These are phyloP conservation scores for Lasioglossum oenotherae DNA, from an alignment of 2,888 invertebrate species.

Conservation along the genomic window DNA sequence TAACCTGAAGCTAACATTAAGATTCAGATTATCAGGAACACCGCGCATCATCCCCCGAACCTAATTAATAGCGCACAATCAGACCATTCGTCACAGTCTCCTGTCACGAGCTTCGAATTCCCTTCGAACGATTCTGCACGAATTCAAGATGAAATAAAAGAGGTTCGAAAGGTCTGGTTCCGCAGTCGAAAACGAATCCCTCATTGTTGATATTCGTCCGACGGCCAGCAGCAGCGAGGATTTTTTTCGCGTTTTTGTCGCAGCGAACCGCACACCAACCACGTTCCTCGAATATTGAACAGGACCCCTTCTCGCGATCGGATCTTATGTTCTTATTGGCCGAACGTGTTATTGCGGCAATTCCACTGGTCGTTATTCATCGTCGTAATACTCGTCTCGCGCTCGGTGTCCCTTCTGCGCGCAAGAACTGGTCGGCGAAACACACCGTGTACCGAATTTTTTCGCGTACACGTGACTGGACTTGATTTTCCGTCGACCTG, in stretches of 20 bases:
- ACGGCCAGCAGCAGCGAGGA: constrained; percentile 6
- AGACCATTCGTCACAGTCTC: constrained; percentile 36
- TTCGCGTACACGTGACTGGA: constrained; percentile 24
- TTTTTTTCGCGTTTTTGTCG: not conserved
- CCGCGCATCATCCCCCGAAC: constrained; percentile 18
- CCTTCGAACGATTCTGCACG: constrained; percentile 13
- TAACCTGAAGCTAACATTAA: not conserved
- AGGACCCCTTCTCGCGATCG: not conserved
- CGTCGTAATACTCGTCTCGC: constrained; percentile 13
- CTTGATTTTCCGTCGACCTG: not conserved
- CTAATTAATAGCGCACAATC: constrained; percentile 54
- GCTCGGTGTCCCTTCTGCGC: not conserved
- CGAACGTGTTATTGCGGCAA: constrained; percentile 27
- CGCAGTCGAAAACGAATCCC: not conserved
- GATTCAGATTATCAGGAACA: constrained; percentile 21
- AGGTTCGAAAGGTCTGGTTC: not conserved
- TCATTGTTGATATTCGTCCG: constrained; percentile 16
- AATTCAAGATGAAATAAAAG: constrained; percentile 10
- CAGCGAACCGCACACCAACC: not conserved
- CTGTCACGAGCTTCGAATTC: constrained; percentile 53
- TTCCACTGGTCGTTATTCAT: constrained; percentile 29
- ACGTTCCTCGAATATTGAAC: constrained; percentile 22
- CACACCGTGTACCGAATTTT: constrained; percentile 13
- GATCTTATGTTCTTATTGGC: constrained; percentile 3
- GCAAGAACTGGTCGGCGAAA: constrained; percentile 38